phyloP scores from a whole-genome alignment of 2,888 invertebrate genomes.

The Agrenia bidenticulata region DNA sequence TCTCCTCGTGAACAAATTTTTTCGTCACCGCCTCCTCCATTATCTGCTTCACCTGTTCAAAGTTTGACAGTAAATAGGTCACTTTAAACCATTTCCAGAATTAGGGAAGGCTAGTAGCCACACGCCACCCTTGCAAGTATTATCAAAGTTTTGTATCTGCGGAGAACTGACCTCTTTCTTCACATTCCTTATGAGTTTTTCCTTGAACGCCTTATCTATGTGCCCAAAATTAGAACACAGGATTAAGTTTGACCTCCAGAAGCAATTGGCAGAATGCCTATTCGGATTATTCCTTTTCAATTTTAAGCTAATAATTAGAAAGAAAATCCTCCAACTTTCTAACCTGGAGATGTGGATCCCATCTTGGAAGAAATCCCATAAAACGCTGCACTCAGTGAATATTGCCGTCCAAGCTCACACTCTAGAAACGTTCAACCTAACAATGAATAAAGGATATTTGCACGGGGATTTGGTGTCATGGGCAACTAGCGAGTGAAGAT shows the following conservation, averaged over 20 bases:
- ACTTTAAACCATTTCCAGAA: constrained; percentile 1
- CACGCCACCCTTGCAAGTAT: not conserved
- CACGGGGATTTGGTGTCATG: no score
- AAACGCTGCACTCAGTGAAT: no score
- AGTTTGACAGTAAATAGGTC: constrained; percentile 1
- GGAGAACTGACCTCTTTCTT: constrained; percentile 67
- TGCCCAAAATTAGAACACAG: no score
- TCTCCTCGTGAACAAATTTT: constrained; percentile 89
- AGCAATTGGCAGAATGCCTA: no score
- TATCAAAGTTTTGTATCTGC: not conserved
- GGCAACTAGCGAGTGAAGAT: no score
- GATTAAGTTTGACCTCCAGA: no score
- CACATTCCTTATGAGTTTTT: constrained; percentile 74
- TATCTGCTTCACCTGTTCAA: constrained; percentile 82
- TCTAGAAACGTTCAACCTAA: no score
- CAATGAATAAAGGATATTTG: no score
- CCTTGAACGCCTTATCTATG: constrained; percentile 63
- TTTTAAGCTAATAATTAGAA: no score
- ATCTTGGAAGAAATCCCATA: constrained; percentile 12
- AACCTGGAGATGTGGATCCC: constrained; percentile 34
- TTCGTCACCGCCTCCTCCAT: constrained; percentile 95
- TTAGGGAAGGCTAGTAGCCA: no score
- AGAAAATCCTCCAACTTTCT: constrained; percentile 4
- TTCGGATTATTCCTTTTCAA: no score
- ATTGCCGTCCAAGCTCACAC: no score